Evolutionary conservation across 2,888 invertebrate genomes (phyloP).

Genomic region (Frankliniella fusca): DNA sequence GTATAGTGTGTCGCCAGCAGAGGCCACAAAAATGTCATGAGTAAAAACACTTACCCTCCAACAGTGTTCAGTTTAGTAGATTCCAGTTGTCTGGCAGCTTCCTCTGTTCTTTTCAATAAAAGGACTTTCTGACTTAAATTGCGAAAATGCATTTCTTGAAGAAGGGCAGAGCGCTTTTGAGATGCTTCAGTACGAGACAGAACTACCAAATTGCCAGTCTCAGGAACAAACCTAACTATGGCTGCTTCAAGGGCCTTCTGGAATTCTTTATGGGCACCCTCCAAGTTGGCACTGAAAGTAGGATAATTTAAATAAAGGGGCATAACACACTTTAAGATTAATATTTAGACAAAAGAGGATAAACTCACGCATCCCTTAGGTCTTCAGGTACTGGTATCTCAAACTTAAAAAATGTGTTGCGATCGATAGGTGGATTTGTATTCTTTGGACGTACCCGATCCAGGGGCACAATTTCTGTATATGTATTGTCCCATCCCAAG

Average conservation of each 20-base stretch:
- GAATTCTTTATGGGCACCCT: conserved; percentile 91
- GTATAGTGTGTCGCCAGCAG: too few relatives aligned
- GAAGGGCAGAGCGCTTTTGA: conserved; percentile 80
- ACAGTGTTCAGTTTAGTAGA: conserved; percentile 83
- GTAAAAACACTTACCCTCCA: conserved; percentile 67
- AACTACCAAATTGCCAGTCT: conserved; percentile 76
- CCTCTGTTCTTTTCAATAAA: conserved; percentile 91
- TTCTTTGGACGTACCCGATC: conserved; percentile 85
- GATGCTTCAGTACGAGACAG: conserved; percentile 77
- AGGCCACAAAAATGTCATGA: too few relatives aligned
- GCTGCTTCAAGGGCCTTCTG: conserved; percentile 89
- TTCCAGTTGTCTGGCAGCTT: conserved; percentile 91
- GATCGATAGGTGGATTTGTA: conserved; percentile 80
- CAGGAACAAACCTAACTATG: conserved; percentile 83
- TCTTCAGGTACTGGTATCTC: conserved; percentile 93
- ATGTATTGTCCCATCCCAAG: conserved; percentile 83
- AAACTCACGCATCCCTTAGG: conserved; percentile 86
- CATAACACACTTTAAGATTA: conserved; percentile 20
- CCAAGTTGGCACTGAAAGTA: conserved; percentile 71
- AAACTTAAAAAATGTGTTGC: conserved; percentile 85
- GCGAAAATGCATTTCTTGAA: conserved; percentile 93
- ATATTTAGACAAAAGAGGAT: background rate
- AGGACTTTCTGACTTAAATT: conserved; percentile 62
- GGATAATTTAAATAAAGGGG: conserved; percentile 33
- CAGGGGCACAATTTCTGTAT: conserved; percentile 88